These are phyloP conservation scores for Schizopygopsis pylzovi DNA, from an alignment of 2,797 vertebrate species.

Conservation along the genomic window DNA sequence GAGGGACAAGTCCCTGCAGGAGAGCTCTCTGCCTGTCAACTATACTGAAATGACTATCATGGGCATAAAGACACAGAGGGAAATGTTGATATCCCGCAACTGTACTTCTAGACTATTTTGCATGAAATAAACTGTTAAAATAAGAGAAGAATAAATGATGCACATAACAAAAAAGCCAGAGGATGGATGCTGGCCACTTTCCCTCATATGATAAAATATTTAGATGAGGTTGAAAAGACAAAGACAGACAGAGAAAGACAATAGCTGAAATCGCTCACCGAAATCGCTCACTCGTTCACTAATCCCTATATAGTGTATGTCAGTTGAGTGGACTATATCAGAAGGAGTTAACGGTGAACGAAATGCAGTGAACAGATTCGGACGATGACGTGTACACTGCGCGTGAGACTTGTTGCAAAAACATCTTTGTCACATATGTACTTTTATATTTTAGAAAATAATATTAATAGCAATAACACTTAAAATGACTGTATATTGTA, in stretches of 20 bases:
- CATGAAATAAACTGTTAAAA: conserved; percentile 1
- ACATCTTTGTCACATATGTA: too few species aligned
- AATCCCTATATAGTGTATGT: too few species aligned
- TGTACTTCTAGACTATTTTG: not conserved
- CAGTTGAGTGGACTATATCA: too few species aligned
- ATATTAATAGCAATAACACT: too few species aligned
- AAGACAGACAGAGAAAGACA: conserved; percentile 12
- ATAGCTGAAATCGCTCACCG: too few species aligned
- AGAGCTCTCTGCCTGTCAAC: conserved; percentile 30
- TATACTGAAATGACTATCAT: not conserved
- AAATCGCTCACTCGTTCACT: too few species aligned
- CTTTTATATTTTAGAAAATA: too few species aligned
- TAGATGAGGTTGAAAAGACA: conserved; percentile 17
- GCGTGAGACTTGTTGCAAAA: too few species aligned
- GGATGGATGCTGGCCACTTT: conserved; percentile 1
- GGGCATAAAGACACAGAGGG: conserved; percentile 1
- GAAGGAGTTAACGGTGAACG: too few species aligned
- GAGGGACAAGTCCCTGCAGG: conserved; percentile 15
- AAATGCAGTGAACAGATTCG: too few species aligned
- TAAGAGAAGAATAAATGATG: not conserved
- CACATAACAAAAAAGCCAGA: conserved; percentile 10
- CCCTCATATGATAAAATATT: conserved; percentile 36
- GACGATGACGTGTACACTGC: too few species aligned
- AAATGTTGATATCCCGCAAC: conserved; percentile 11
- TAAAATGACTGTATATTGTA: too few species aligned